Evolutionary conservation across 2,888 invertebrate species (phyloP).

Genomic region (Lacanobia oleracea): DNA sequence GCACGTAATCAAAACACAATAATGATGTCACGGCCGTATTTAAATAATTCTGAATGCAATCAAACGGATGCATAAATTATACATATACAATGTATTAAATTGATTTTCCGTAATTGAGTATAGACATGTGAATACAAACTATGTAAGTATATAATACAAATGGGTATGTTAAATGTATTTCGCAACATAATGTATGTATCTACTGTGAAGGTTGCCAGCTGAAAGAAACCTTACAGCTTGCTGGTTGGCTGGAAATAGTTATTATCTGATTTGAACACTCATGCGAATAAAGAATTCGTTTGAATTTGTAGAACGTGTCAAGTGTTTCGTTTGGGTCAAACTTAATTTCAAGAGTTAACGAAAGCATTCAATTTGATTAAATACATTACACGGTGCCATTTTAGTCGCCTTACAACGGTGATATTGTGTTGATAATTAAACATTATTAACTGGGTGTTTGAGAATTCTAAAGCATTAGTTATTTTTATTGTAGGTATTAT

Average conservation of each 20-base stretch:
- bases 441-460: no score
- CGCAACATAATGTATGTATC: neutral
- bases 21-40: slow-evolving; percentile 37
- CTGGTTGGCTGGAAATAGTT: neutral
- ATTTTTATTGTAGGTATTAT: no score
- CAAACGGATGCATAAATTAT: neutral
- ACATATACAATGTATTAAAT: slow-evolving; percentile 5
- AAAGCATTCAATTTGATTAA: no score
- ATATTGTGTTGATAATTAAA: no score
- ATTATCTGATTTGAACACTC: neutral
- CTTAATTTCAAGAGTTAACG: no score
- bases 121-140: slow-evolving; percentile 1
- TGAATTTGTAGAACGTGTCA: neutral
- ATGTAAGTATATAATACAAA: slow-evolving; percentile 11
- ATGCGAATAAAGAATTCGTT: neutral
- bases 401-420: no score
- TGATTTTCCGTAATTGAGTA: neutral
- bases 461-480: no score
- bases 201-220: neutral
- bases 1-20: slow-evolving; percentile 18
- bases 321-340: no score
- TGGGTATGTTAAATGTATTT: neutral
- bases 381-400: no score
- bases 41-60: slow-evolving; percentile 20
- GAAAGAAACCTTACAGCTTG: neutral